Evolutionary conservation across 2,797 vertebrate genomes (phyloP).

Genomic region (Propithecus deckenii): DNA sequence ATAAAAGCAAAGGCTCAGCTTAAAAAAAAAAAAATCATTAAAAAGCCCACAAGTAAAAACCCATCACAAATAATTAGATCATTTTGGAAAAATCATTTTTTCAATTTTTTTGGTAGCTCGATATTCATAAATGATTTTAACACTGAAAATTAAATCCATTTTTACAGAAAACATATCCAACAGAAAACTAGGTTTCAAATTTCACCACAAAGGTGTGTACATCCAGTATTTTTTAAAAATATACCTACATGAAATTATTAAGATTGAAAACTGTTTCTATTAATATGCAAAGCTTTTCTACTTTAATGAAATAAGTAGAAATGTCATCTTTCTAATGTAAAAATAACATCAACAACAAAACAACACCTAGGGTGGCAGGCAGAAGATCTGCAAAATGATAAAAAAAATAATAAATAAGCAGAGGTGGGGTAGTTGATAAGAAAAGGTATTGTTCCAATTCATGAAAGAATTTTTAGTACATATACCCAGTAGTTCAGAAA

Average conservation of each 20-base stretch:
- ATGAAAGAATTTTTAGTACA: not conserved
- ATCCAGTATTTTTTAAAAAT: not conserved
- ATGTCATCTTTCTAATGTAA: not conserved
- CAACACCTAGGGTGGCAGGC: not conserved
- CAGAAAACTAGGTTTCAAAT: constrained; percentile 31
- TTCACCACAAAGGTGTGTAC: not conserved
- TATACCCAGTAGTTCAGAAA: not conserved
- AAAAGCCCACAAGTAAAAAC: not conserved
- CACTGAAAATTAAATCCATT: not conserved
- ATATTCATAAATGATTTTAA: constrained; percentile 22
- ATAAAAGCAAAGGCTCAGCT: constrained; percentile 67
- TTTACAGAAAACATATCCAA: not conserved
- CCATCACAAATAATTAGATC: constrained; percentile 36
- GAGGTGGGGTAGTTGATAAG: not conserved
- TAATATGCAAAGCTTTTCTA: not conserved
- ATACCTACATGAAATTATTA: not conserved
- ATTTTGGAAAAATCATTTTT: constrained; percentile 44
- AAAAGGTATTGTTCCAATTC: not conserved
- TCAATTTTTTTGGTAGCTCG: not conserved
- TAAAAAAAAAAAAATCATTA: not conserved
- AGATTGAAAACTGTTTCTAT: not conserved
- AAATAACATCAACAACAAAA: not conserved
- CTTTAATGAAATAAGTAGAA: not conserved
- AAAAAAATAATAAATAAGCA: not conserved
- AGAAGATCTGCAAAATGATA: not conserved